A percentile compares a stretch with the other conserved stretches of the same genome.
Evolutionary conservation across 2,888 invertebrate species (phyloP).

Genomic region (Odontomyia ornata): DNA sequence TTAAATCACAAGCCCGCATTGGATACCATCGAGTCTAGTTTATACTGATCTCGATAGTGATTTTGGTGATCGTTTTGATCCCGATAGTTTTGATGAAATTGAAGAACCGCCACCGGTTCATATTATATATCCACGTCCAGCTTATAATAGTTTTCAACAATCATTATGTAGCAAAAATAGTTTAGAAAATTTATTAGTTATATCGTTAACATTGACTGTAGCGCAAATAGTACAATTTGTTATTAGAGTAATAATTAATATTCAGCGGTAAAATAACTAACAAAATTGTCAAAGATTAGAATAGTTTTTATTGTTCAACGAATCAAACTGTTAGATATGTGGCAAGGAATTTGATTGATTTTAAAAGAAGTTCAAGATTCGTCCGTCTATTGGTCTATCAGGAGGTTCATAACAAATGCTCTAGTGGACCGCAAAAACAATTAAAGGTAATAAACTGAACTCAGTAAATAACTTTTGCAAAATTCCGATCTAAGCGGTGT

Average conservation of each 20-base stretch:
- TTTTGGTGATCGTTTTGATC: slow-evolving; percentile 59
- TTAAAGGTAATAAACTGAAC: too few species aligned
- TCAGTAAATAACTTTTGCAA: too few species aligned
- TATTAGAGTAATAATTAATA: neutral
- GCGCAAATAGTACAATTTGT: slow-evolving; percentile 6
- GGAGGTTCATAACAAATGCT: too few species aligned
- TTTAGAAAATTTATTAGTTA: slow-evolving; percentile 22
- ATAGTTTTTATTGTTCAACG: too few species aligned
- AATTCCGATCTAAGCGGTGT: too few species aligned
- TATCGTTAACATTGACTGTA: slow-evolving; percentile 12
- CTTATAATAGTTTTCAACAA: slow-evolving; percentile 52
- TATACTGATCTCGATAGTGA: slow-evolving; percentile 68
- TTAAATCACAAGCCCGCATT: slow-evolving; percentile 65
- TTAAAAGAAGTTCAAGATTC: too few species aligned
- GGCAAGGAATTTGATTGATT: too few species aligned
- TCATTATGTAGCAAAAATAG: slow-evolving; percentile 16
- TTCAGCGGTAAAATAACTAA: slow-evolving; percentile 7
- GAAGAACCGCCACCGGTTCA: slow-evolving; percentile 75
- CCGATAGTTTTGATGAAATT: slow-evolving; percentile 71
- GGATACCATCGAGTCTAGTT: slow-evolving; percentile 73
- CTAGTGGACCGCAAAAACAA: too few species aligned
- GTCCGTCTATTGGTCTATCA: too few species aligned
- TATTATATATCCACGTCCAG: slow-evolving; percentile 74
- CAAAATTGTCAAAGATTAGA: neutral
- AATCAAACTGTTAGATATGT: too few species aligned